Percentiles rank a stretch among this genome's conserved stretches.
Evolutionary conservation across 2,113 vertebrate species (phyloP).

Genomic region (Leucopsar rothschildi): DNA sequence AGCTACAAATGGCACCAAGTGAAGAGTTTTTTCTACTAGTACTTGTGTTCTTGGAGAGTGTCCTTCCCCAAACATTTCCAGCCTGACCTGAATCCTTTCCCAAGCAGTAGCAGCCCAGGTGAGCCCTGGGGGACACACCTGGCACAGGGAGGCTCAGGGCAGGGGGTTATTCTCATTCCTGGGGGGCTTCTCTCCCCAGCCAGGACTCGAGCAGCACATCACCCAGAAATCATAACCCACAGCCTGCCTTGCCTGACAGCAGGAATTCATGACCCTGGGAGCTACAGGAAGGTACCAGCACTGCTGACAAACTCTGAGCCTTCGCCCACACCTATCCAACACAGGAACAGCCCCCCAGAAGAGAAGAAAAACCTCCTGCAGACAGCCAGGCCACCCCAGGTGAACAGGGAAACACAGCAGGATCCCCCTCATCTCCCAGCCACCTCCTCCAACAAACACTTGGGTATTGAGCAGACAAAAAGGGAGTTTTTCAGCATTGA

Average conservation of each 20-base stretch:
- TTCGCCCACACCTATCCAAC: background rate
- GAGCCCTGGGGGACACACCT: too few species aligned
- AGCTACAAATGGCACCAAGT: background rate
- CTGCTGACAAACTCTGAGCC: background rate
- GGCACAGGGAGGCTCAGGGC: background rate
- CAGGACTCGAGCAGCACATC: background rate
- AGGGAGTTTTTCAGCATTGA: background rate
- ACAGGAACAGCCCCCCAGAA: background rate
- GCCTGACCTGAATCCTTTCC: background rate
- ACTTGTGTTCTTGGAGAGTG: too few species aligned
- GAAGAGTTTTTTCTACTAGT: too few species aligned
- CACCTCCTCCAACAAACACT: background rate
- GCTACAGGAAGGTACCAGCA: background rate
- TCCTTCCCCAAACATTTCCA: background rate
- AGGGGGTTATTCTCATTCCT: background rate
- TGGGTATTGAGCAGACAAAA: background rate
- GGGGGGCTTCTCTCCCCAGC: background rate
- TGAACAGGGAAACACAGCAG: fast-evolving
- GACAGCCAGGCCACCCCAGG: fast-evolving
- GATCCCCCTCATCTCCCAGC: background rate
- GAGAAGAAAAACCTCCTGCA: background rate
- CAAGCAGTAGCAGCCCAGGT: background rate
- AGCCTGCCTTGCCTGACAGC: background rate
- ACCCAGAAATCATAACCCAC: background rate
- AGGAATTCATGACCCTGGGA: fast-evolving